These are phyloP conservation scores for Leptinotarsa defecta DNA, from an alignment of 1,140 invertebrate species.

Conservation along the genomic window DNA sequence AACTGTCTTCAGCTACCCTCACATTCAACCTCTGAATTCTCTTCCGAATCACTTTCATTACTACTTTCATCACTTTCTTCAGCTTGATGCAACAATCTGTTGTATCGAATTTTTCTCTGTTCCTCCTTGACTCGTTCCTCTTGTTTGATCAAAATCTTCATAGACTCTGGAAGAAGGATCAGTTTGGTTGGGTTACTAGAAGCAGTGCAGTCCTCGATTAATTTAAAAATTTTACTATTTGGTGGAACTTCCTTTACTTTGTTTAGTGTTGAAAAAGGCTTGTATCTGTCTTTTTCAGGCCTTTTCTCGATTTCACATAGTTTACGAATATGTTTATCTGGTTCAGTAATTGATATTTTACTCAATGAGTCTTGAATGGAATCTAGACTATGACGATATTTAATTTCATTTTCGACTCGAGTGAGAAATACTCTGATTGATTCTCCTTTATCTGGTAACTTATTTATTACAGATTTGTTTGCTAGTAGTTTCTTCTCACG, in stretches of 20 bases:
- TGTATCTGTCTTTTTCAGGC: slow-evolving; percentile 22
- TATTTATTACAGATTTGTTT: slow-evolving; percentile 13
- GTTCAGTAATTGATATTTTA: neutral
- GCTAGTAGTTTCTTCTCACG: slow-evolving; percentile 16
- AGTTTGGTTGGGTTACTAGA: slow-evolving; percentile 27
- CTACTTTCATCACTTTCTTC: neutral
- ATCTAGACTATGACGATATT: slow-evolving; percentile 9
- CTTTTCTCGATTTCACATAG: slow-evolving; percentile 23
- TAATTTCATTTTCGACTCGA: slow-evolving; percentile 25
- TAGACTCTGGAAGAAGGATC: slow-evolving; percentile 18
- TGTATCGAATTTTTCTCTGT: slow-evolving; percentile 6
- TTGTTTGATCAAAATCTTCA: slow-evolving; percentile 24
- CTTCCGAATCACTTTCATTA: neutral
- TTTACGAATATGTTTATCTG: slow-evolving; percentile 21
- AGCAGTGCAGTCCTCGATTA: slow-evolving; percentile 23
- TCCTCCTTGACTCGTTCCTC: slow-evolving; percentile 24
- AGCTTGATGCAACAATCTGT: neutral
- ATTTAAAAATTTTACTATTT: slow-evolving; percentile 25
- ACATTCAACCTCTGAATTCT: neutral
- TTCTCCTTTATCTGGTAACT: slow-evolving; percentile 23
- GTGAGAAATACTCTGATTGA: slow-evolving; percentile 17
- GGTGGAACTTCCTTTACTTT: slow-evolving; percentile 18
- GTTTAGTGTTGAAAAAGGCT: slow-evolving; percentile 24
- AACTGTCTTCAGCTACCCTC: no score
- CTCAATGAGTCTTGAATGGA: neutral